Evolutionary conservation across 2,113 vertebrate genomes (phyloP).

Genomic region (Cnemophilus loriae): DNA sequence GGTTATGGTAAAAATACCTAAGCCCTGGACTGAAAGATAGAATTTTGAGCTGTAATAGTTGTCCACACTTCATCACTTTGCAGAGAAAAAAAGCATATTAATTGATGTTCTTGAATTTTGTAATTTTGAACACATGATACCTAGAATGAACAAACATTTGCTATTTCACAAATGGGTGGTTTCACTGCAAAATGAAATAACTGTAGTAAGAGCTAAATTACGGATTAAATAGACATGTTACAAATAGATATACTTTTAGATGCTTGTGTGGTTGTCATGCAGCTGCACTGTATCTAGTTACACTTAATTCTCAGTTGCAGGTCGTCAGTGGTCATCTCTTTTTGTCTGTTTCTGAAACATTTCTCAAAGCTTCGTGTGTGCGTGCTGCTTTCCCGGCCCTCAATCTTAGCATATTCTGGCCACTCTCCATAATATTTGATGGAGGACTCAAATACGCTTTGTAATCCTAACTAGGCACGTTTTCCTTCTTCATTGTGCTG

Average conservation of each 20-base stretch:
- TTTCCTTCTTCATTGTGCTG: background rate
- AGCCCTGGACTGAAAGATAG: background rate
- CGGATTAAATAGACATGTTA: background rate
- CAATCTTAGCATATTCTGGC: background rate
- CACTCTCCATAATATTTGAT: background rate
- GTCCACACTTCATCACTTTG: background rate
- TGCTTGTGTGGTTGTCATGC: background rate
- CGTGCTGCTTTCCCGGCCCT: background rate
- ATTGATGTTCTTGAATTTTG: background rate
- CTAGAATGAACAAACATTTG: background rate
- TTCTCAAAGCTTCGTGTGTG: background rate
- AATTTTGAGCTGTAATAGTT: background rate
- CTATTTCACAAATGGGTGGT: background rate
- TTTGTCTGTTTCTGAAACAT: background rate
- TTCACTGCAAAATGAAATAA: background rate
- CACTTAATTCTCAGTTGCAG: background rate
- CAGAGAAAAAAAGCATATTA: background rate
- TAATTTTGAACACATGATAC: background rate
- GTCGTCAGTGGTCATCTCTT: background rate
- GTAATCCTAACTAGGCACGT: background rate
- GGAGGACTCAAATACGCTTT: background rate
- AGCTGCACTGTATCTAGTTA: background rate
- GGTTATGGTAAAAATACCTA: background rate
- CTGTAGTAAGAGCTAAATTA: background rate
- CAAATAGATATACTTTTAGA: background rate